Conservation (phyloP, 2,888 invertebrate genomes). For the Eurois occulta region DNA sequence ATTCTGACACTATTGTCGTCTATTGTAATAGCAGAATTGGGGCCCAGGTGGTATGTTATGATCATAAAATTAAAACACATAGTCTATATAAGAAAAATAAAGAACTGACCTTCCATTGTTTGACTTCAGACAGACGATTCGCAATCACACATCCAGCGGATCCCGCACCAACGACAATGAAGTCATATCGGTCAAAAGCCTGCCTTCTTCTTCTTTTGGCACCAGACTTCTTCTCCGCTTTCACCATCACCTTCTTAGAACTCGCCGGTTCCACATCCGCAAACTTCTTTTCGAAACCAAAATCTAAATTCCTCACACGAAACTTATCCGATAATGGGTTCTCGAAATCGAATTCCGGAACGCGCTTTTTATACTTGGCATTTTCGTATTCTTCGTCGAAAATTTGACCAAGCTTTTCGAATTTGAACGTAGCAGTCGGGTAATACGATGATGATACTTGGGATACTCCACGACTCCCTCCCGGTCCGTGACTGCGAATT, state of each 20-base stretch:
- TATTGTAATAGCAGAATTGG: no score
- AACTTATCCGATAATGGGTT: slow-evolving; percentile 62
- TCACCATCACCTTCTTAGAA: slow-evolving; percentile 67
- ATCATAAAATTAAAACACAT: not conserved
- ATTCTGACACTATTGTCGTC: no score
- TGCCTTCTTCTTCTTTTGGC: slow-evolving; percentile 75
- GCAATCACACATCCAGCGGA: slow-evolving; percentile 93
- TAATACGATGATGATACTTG: slow-evolving; percentile 73
- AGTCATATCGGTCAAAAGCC: slow-evolving; percentile 88
- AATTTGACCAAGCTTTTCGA: slow-evolving; percentile 36
- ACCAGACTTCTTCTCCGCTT: slow-evolving; percentile 60
- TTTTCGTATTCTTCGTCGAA: slow-evolving; percentile 15
- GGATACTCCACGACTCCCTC: slow-evolving; percentile 71
- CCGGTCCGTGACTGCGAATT: slow-evolving; percentile 71
- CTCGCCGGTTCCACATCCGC: slow-evolving; percentile 74
- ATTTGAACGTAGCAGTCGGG: slow-evolving; percentile 65
- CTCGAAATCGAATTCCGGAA: slow-evolving; percentile 9
- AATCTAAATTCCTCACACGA: slow-evolving; percentile 31
- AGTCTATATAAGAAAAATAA: not conserved
- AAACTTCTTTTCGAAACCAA: slow-evolving; percentile 67
- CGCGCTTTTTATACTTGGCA: not conserved
- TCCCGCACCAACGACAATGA: slow-evolving; percentile 92
- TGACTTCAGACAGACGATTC: slow-evolving; percentile 91
- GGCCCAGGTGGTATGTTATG: not conserved
- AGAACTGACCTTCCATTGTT: slow-evolving; percentile 90